Evolutionary conservation across 2,888 invertebrate genomes (phyloP).

Genomic region (Drosophila lacicola): DNA sequence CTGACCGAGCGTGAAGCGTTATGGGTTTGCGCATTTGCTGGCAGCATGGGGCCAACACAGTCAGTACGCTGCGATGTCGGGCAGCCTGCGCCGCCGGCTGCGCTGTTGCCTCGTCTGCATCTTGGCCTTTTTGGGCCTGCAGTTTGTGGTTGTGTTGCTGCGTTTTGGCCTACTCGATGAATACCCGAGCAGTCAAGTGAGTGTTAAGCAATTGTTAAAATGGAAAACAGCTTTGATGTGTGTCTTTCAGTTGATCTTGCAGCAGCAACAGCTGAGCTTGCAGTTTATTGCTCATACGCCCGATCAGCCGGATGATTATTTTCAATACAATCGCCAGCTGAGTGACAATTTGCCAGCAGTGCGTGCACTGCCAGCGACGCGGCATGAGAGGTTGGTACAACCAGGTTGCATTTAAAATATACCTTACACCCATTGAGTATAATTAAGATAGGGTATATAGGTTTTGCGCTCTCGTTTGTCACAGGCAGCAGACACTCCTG

Average conservation of each 20-base stretch:
- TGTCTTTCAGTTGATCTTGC: slow-evolving; percentile 8
- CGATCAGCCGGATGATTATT: slow-evolving; percentile 25
- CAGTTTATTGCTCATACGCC: slow-evolving; percentile 51
- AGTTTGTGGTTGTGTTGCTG: slow-evolving; percentile 34
- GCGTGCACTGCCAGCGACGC: slow-evolving; percentile 76
- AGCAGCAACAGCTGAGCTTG: not conserved
- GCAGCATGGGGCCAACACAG: not conserved
- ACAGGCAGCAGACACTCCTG: not conserved
- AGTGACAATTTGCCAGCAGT: slow-evolving; percentile 75
- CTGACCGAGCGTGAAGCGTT: slow-evolving; percentile 22
- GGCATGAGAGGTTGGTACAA: slow-evolving; percentile 70
- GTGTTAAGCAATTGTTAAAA: not conserved
- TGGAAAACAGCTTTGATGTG: not conserved
- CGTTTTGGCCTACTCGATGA: slow-evolving; percentile 1
- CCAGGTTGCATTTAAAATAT: no score
- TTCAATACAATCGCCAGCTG: slow-evolving; percentile 58
- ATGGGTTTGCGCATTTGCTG: slow-evolving; percentile 15
- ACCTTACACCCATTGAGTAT: no score
- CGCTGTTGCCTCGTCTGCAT: slow-evolving; percentile 30
- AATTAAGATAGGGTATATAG: not conserved
- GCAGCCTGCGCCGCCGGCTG: slow-evolving; percentile 17
- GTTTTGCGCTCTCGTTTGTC: not conserved
- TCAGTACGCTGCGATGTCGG: slow-evolving; percentile 53
- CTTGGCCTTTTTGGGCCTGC: slow-evolving; percentile 27
- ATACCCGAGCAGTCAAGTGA: slow-evolving; percentile 24